Evolutionary conservation across 1,140 invertebrate genomes (phyloP), one percentile per base, ranked within the genome.

Genomic region (Geopemphigus sp.): DNA sequence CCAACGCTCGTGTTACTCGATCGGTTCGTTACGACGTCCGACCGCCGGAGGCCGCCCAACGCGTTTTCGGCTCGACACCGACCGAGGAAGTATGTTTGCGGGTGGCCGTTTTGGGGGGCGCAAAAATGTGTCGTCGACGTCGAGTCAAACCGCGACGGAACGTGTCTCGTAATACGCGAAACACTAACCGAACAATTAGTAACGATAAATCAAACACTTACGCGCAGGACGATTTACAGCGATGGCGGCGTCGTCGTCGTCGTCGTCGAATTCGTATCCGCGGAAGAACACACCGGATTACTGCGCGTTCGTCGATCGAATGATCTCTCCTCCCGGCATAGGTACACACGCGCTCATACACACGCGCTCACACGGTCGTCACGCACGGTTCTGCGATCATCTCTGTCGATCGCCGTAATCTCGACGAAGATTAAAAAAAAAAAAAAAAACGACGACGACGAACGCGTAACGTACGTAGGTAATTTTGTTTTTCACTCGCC

Each of bases 401-500:
- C 64, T 68, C 15, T 24, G 45, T 22, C 54, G 1, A 32, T 17
- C 5, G 24, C 59, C 15, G 45, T 59, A 11, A 59, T 57, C 54
- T 76, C 39, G 59, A 78, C 61, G 32, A 54, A 53, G 15, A 66
- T 19, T 14, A 66, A 66, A 24, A 61, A 61, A 61, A 76, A n/a
- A n/a, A n/a, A n/a, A n/a, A n/a, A n/a, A n/a, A n/a, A n/a, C n/a
- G n/a, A n/a, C n/a, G n/a, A n/a, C n/a, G n/a, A n/a, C n/a, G n/a
- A n/a, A 4, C 32, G 32, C 3, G 32, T 4, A 19, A 10, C 39
- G 5, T 47, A n/a, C 24, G 72, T 45, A 54, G 50, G 24, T 61
- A 47, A 56, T 76, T 76, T 76, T 57, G n/a, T 73, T 47, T 76
- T 61, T 61, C 39, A 19, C 57, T 78, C 24, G 57, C 74, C 74